Percentiles rank a stretch among this genome's conserved stretches.
These are phyloP conservation scores for Sceliomorpha sp. DNA, from an alignment of 2,888 invertebrate species.

Conservation along the genomic window DNA sequence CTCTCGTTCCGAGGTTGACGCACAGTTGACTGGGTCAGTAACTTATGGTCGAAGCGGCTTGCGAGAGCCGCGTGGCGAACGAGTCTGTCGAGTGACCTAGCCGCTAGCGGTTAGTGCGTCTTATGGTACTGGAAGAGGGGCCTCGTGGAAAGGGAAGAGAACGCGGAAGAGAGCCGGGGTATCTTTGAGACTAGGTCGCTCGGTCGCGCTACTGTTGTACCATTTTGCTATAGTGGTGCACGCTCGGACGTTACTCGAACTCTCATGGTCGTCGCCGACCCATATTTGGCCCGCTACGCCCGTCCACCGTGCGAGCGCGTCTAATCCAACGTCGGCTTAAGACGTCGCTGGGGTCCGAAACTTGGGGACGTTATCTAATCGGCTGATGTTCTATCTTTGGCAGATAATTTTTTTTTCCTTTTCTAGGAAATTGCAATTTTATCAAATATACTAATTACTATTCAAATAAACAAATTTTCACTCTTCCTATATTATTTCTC, in stretches of 20 bases:
- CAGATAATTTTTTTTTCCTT: too few relatives aligned
- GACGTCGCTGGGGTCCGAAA: too few relatives aligned
- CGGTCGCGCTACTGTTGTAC: slow-evolving; percentile 78
- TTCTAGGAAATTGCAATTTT: too few relatives aligned
- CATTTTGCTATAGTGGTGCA: slow-evolving; percentile 66
- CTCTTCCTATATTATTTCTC: too few relatives aligned
- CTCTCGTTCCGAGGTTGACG: slow-evolving; percentile 33
- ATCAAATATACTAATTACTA: too few relatives aligned
- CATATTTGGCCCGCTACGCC: slow-evolving; percentile 62
- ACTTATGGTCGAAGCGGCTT: slow-evolving; percentile 65
- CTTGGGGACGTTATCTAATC: too few relatives aligned
- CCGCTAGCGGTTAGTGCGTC: slow-evolving; percentile 74
- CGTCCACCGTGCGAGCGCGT: slow-evolving; percentile 12
- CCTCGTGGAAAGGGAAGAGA: slow-evolving; percentile 77
- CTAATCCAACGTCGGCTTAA: too few relatives aligned
- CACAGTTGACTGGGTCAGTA: slow-evolving; percentile 75
- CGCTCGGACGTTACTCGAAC: slow-evolving; percentile 48
- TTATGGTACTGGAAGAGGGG: slow-evolving; percentile 66
- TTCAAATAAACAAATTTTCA: too few relatives aligned
- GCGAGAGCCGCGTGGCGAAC: slow-evolving; percentile 41
- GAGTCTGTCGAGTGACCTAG: slow-evolving; percentile 71
- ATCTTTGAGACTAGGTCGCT: slow-evolving; percentile 79
- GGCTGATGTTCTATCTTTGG: too few relatives aligned
- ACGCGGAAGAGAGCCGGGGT: slow-evolving; percentile 74
- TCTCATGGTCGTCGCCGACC: slow-evolving; percentile 60